Evolutionary conservation across 2,888 invertebrate genomes (phyloP), one percentile per base, ranked within the genome.

Genomic region (Orchestes rusci): DNA sequence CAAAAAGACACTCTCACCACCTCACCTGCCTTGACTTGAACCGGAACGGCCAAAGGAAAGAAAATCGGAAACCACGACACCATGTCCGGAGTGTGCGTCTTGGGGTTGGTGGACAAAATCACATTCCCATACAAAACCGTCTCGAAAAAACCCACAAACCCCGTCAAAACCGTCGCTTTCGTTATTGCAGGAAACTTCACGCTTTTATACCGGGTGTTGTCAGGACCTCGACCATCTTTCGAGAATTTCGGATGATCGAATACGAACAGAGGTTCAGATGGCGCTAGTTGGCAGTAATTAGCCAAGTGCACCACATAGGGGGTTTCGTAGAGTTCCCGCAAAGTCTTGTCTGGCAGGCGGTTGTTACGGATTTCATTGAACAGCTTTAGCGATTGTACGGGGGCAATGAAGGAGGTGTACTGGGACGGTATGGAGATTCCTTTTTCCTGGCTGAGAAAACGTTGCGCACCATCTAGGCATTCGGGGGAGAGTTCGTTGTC

Each of bases 401-500:
- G 99, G 41, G 86, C 84, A 27, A 95, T 74, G 66, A 84, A 93
- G 0, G 96, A 97, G 1, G 85, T 89, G 60, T 97, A 97, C 38
- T 80, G 77, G 53, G 70, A 71, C 1, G 97, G 97, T 67, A 97
- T 96, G 59, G 90, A 92, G 52, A 96, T 82, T 15, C 96, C 96
- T 63, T 82, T 83, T 70, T 83, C 81, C 70, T 82, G 82, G 71
- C 85, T 84, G 3, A 96, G 70, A 53, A 93, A 82, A 28, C 83
- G 78, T 57, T 92, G 86, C 2, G 93, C 94, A 2, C 95, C 94
- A 69, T 96, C 95, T 37, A 97, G 73, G 67, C 96, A 97, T 69
- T 99, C 99, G 0, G 99, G 99, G 0, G 95, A 94, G 8, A 99
- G 75, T 71, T 99, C 99, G 66, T 99, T 99, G 67, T 99, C 99